phyloP scores from a whole-genome alignment of 2,113 vertebrate genomes.

The Tragelaphus strepsiceros region DNA sequence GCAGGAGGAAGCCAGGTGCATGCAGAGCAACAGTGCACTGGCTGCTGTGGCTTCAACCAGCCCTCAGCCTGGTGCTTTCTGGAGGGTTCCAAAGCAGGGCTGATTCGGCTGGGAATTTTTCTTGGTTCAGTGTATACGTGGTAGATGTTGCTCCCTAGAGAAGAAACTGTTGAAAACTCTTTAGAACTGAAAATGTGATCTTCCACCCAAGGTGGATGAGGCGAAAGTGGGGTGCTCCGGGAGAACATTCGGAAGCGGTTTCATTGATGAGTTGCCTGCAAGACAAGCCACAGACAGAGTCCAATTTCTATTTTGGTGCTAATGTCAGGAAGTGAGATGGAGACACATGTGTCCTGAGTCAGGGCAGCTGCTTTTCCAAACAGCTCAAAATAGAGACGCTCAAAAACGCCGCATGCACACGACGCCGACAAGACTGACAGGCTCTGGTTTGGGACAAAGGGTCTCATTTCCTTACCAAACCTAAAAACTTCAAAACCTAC shows the following conservation, averaged over 20 bases:
- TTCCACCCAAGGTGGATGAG: background rate
- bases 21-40: accelerated
- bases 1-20: background rate
- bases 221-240: background rate
- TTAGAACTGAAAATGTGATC: background rate
- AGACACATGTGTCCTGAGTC: conserved; percentile 41
- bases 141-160: background rate
- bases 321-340: conserved; percentile 30
- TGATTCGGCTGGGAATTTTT: background rate
- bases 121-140: background rate
- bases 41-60: accelerated
- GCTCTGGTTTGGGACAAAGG: background rate
- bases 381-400: conserved; percentile 52
- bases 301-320: conserved; percentile 54
- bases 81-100: background rate
- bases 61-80: background rate
- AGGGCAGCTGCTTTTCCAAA: conserved; percentile 57
- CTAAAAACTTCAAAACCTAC: background rate
- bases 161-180: background rate
- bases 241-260: conserved; percentile 43
- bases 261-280: conserved; percentile 23
- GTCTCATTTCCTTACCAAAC: conserved; percentile 42
- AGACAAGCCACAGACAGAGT: background rate
- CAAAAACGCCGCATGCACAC: background rate
- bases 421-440: background rate